Conservation (phyloP, 2,888 invertebrate genomes). For the Cataglyphis altisquamis region DNA sequence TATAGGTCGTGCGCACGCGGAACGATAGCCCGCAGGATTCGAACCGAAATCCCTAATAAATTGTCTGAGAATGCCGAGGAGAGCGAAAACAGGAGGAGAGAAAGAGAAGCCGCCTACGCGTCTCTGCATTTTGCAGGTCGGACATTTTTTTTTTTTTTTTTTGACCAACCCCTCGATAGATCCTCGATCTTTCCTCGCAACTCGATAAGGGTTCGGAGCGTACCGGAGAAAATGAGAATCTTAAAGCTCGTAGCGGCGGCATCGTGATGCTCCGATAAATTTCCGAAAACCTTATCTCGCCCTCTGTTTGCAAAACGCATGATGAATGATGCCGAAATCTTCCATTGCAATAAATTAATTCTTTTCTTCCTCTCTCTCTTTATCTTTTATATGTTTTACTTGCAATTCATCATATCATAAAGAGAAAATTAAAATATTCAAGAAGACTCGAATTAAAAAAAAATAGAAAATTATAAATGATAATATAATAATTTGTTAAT, state of each 20-base stretch:
- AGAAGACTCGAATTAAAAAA: neutral
- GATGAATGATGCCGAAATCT: slow-evolving; percentile 8
- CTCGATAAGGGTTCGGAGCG: slow-evolving; percentile 65
- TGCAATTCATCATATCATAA: neutral
- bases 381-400: neutral
- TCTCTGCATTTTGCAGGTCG: slow-evolving; percentile 42
- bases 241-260: slow-evolving; percentile 5
- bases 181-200: slow-evolving; percentile 59
- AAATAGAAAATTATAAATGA: too few species aligned
- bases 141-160: slow-evolving; percentile 24
- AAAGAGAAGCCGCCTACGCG: neutral
- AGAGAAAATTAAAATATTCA: neutral
- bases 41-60: slow-evolving; percentile 73
- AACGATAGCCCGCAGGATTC: slow-evolving; percentile 73
- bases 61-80: slow-evolving; percentile 51
- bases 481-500: too few species aligned
- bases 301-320: slow-evolving; percentile 16
- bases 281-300: slow-evolving; percentile 33
- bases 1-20: slow-evolving; percentile 56
- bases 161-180: slow-evolving; percentile 53
- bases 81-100: neutral
- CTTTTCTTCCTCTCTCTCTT: neutral
- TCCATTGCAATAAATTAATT: slow-evolving; percentile 13
- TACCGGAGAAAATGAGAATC: slow-evolving; percentile 62
- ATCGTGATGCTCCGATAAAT: slow-evolving; percentile 20